Evolutionary conservation across 2,113 vertebrate genomes (phyloP).

Genomic region (Australoheros scitulus): DNA sequence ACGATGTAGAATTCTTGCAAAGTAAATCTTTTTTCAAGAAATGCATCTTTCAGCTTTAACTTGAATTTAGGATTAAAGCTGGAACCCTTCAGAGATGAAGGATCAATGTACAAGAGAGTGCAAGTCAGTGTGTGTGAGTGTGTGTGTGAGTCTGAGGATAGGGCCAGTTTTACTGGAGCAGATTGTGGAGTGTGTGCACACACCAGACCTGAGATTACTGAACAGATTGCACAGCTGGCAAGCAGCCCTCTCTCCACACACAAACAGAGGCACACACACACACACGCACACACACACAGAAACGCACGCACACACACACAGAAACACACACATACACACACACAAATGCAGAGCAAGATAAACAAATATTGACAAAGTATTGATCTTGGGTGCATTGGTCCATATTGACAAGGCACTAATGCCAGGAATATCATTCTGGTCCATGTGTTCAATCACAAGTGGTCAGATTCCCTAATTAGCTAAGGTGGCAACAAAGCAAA

Average conservation of each 20-base stretch:
- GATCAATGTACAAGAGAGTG: not conserved
- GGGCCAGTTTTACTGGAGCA: conserved; percentile 62
- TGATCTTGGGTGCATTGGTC: conserved; percentile 68
- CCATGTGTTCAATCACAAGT: conserved; percentile 47
- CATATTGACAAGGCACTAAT: conserved; percentile 63
- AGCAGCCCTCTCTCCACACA: conserved; percentile 66
- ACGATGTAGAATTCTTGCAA: not conserved
- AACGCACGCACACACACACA: conserved; percentile 40
- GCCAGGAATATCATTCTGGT: conserved; percentile 61
- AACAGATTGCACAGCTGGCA: conserved; percentile 79
- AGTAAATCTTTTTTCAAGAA: not conserved
- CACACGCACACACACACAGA: conserved; percentile 44
- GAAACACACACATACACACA: conserved; percentile 22
- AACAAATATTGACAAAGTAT: conserved; percentile 75
- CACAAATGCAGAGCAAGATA: conserved; percentile 37
- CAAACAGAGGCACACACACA: conserved; percentile 10
- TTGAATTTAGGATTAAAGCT: not conserved
- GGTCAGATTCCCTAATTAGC: conserved; percentile 28
- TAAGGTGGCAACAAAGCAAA: conserved; percentile 16
- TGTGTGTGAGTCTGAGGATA: not conserved
- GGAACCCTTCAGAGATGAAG: not conserved
- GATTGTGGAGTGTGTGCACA: conserved; percentile 73
- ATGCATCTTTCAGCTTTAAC: not conserved
- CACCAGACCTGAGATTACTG: conserved; percentile 77
- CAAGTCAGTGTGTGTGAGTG: conserved; percentile 1